Evolutionary conservation across 2,797 vertebrate species (phyloP).

Genomic region (Eulemur rubriventer): DNA sequence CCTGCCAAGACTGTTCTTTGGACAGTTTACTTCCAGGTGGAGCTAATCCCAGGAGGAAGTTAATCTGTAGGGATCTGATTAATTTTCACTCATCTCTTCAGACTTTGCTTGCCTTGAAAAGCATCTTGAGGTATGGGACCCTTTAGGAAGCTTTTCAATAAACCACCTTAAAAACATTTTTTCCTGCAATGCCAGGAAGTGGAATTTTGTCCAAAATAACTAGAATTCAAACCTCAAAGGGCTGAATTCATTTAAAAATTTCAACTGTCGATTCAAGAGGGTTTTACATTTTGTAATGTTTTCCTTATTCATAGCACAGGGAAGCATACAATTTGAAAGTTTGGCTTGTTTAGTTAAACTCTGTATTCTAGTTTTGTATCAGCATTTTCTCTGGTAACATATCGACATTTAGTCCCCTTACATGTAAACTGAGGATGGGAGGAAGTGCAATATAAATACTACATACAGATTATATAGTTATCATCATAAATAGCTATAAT

Average conservation of each 20-base stretch:
- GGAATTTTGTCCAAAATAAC: background rate
- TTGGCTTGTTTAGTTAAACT: background rate
- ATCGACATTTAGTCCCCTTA: background rate
- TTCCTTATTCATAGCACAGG: background rate
- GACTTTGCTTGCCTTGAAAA: background rate
- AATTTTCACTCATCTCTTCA: background rate
- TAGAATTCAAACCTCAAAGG: background rate
- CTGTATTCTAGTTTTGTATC: background rate
- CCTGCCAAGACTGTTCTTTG: background rate
- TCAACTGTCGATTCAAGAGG: background rate
- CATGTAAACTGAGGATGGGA: too few species aligned
- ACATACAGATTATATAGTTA: background rate
- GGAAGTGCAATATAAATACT: background rate
- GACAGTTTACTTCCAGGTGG: background rate
- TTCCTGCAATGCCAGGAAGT: background rate
- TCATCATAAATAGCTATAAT: too few species aligned
- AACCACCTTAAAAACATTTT: background rate
- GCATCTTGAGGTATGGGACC: background rate
- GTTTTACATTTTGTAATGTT: background rate
- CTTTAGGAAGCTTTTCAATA: background rate
- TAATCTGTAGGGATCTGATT: background rate
- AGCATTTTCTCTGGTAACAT: background rate
- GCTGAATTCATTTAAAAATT: background rate
- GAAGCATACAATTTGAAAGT: background rate
- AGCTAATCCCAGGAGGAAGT: background rate